Conservation (phyloP, 1,140 invertebrate species). For the Leptopilina boulardi region DNA sequence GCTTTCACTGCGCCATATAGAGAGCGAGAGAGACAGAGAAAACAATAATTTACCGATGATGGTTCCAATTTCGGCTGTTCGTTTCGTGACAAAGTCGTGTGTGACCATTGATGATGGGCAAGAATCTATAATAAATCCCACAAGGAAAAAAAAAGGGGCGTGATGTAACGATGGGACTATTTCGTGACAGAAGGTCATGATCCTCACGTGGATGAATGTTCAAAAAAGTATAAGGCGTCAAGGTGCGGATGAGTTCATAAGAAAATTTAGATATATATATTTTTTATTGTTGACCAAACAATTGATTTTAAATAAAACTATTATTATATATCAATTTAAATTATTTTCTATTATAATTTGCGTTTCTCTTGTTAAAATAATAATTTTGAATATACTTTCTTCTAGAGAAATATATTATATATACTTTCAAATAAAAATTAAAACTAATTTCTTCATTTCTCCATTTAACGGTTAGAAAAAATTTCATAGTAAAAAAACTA, state of each 20-base stretch:
- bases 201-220: constrained; percentile 56
- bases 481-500: no score
- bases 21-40: background rate
- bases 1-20: no score
- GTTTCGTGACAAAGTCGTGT: constrained; percentile 46
- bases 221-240: constrained; percentile 54
- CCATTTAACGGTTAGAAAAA: no score
- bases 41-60: constrained; percentile 28
- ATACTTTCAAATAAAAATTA: no score
- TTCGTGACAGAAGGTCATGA: constrained; percentile 67
- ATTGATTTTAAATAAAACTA: background rate
- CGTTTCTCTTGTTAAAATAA: no score
- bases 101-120: constrained; percentile 40
- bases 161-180: constrained; percentile 65
- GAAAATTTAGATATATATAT: constrained; percentile 54
- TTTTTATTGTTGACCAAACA: constrained; percentile 36
- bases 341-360: no score
- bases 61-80: background rate
- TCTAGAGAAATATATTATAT: no score
- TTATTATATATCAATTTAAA: no score
- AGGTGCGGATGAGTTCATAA: constrained; percentile 47
- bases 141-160: constrained; percentile 55
- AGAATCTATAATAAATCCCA: constrained; percentile 65
- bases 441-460: no score
- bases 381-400: no score